phyloP scores from a whole-genome alignment of 2,113 vertebrate species.

The Oreochromis spilurus region DNA sequence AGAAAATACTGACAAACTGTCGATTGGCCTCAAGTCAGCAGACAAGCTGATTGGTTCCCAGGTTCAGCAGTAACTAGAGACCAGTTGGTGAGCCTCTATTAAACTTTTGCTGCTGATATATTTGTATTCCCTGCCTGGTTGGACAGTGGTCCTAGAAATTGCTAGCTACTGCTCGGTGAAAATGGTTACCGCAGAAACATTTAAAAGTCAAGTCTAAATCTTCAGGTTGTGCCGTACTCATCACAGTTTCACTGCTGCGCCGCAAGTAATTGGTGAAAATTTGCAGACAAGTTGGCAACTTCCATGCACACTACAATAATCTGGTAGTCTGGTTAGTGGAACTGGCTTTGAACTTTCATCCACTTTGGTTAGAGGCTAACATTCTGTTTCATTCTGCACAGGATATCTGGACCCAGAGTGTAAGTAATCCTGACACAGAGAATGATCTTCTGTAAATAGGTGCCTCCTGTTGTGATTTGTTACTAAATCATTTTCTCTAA shows the following conservation, averaged over 20 bases:
- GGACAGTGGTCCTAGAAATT: neutral
- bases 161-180: rapidly evolving
- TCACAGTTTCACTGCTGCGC: neutral
- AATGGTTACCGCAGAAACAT: neutral
- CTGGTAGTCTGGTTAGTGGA: neutral
- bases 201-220: neutral
- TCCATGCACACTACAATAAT: neutral
- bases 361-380: neutral
- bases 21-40: neutral
- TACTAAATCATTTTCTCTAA: neutral
- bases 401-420: neutral
- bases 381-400: neutral
- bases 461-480: neutral
- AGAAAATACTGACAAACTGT: neutral
- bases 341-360: neutral
- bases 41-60: neutral
- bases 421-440: rapidly evolving
- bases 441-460: neutral
- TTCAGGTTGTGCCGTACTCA: neutral
- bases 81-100: neutral
- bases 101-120: neutral
- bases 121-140: neutral
- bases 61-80: neutral
- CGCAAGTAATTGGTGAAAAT: rapidly evolving
- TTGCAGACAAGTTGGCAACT: neutral